Conservation (phyloP, 2,888 invertebrate species). For the Clivina fossor region DNA sequence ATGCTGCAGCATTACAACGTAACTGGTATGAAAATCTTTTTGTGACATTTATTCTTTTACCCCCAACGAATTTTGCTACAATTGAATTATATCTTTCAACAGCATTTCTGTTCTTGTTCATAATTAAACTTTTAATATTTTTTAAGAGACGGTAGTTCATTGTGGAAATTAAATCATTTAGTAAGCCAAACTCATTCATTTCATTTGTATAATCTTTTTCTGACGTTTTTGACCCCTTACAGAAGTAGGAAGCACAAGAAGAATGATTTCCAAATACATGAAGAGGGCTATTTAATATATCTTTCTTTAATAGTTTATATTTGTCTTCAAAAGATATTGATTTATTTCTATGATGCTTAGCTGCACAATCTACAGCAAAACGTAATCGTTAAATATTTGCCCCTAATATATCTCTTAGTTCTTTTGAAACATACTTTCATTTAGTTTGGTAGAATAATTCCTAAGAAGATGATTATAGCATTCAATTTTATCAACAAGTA, state of each 20-base stretch:
- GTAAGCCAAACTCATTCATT: background rate
- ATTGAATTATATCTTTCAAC: background rate
- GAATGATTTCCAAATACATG: slow-evolving; percentile 10
- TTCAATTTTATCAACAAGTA: slow-evolving; percentile 2
- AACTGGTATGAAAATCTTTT: slow-evolving; percentile 1
- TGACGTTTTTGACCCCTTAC: background rate
- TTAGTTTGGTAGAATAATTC: slow-evolving; percentile 3
- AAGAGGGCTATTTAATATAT: slow-evolving; percentile 1
- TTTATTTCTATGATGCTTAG: background rate
- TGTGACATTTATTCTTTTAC: background rate
- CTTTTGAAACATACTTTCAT: slow-evolving; percentile 1
- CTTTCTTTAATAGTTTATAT: slow-evolving; percentile 1
- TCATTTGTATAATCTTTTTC: background rate
- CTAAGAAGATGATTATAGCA: slow-evolving; percentile 5
- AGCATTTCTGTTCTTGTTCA: background rate
- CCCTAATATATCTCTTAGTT: slow-evolving; percentile 7
- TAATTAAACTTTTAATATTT: slow-evolving; percentile 5
- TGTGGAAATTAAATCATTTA: slow-evolving; percentile 3
- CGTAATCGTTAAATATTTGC: background rate
- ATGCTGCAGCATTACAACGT: slow-evolving; percentile 4
- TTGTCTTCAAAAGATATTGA: background rate
- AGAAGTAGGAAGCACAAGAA: background rate
- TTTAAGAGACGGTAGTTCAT: background rate
- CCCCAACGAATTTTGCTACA: too few relatives aligned
- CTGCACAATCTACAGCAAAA: slow-evolving; percentile 12